Base-by-base conservation (phyloP, 2,797 vertebrate species). In the Paedocypris micromegethes region DNA sequence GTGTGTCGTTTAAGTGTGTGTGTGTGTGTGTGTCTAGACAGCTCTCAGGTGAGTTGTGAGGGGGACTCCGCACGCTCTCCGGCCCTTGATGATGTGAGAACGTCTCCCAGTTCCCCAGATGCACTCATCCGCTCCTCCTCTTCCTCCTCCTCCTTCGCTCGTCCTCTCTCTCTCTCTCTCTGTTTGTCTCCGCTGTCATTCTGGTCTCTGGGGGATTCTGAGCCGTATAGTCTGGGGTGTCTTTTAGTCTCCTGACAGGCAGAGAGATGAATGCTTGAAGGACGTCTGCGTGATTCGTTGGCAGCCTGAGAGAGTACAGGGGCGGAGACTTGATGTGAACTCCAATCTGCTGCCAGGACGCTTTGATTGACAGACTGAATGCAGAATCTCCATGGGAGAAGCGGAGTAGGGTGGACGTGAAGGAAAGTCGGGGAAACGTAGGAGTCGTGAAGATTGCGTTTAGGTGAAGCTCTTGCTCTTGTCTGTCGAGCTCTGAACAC, bases 201-300 rank as follows among this genome's bases (percentile, higher is more conserved):
- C 47, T 64, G 43, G 50, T 39, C 68, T 70, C 68, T 57, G 68
- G 60, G 60, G 68, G 60, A 64, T 70, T 70, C 68, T 50, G 46
- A 63, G 59, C 59, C 57, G 52, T 64, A 51, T 70, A 58, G 68
- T 70, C 61, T 70, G 60, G 72, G 70, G 73, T 75, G 73, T 71
- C 70, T 75, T 39, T 77, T 66, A 73, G 66, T 66, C 64, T 68
- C 51, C 50, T 68, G 70, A 70, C 70, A 70, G 69, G 68, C 65
- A 64, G 70, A 58, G 55, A 63, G 64, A 78, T 73, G 66, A 75
- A 67, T 54, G 52, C 68, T 68, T 58, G 70, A 68, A 73, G 73
- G 66, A 75, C 67, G 68, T 45, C 9, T 40, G 62, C 42, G 38
- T 63, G 69, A 66, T 64, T 56, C 66, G 65, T 52, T 77, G 52